Percentiles rank a stretch among this genome's conserved stretches.
Evolutionary conservation across 2,888 invertebrate species (phyloP).

Genomic region (Anarsia innoxiella): DNA sequence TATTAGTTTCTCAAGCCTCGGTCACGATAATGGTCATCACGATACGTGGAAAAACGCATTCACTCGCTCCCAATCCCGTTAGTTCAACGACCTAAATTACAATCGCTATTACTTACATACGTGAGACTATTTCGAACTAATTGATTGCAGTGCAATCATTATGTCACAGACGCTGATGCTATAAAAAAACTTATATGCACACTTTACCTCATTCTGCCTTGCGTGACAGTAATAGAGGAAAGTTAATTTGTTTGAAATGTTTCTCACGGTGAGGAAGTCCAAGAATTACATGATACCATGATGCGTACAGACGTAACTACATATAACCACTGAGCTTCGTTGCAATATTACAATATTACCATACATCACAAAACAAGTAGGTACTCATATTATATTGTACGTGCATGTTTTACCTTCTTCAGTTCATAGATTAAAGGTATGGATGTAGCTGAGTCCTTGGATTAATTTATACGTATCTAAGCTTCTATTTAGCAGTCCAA

Average conservation of each 20-base stretch:
- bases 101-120: slow-evolving; percentile 35
- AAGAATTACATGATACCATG: slow-evolving; percentile 27
- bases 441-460: too few species aligned
- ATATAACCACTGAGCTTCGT: too few species aligned
- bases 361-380: too few species aligned
- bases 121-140: slow-evolving; percentile 47
- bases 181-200: slow-evolving; percentile 34
- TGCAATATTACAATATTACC: too few species aligned
- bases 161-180: slow-evolving; percentile 37
- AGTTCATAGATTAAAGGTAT: too few species aligned
- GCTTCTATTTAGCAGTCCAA: too few species aligned
- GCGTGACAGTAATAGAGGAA: slow-evolving; percentile 60
- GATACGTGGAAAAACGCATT: slow-evolving; percentile 33
- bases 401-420: too few species aligned
- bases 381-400: too few species aligned
- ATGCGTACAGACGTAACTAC: slow-evolving; percentile 18
- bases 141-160: slow-evolving; percentile 40
- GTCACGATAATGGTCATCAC: slow-evolving; percentile 28
- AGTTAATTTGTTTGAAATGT: slow-evolving; percentile 54
- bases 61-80: slow-evolving; percentile 47
- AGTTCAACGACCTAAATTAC: slow-evolving; percentile 61
- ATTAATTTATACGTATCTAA: too few species aligned
- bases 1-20: slow-evolving; percentile 27
- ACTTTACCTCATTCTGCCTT: slow-evolving; percentile 44
- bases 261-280: slow-evolving; percentile 58